Conservation (phyloP, 2,888 invertebrate genomes). For the Lysandra coridon region DNA sequence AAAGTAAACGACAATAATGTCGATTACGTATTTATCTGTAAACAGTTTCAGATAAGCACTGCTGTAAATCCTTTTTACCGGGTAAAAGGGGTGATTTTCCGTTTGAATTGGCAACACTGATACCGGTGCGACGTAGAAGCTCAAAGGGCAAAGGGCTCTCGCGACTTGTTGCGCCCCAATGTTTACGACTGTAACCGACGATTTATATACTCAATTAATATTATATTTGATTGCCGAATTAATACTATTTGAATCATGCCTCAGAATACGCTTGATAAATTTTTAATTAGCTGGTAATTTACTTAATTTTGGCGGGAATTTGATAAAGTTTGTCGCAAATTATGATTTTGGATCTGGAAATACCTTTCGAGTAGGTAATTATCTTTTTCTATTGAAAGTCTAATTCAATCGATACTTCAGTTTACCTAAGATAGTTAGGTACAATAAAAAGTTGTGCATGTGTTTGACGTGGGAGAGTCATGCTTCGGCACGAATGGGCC, state of each 20-base stretch:
- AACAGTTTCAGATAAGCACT: not conserved
- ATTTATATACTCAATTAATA: not conserved
- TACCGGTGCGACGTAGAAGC: slow-evolving; percentile 5
- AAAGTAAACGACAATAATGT: not conserved
- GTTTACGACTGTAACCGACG: slow-evolving; percentile 51
- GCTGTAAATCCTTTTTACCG: not conserved
- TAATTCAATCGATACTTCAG: too few species aligned
- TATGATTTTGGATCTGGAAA: too few species aligned
- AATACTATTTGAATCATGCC: not conserved
- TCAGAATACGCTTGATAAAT: not conserved
- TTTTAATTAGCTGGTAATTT: not conserved
- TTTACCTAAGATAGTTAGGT: not conserved
- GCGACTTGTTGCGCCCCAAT: slow-evolving; percentile 68
- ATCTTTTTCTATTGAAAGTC: too few species aligned
- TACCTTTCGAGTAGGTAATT: too few species aligned
- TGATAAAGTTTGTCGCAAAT: not conserved
- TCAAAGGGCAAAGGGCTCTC: slow-evolving; percentile 41
- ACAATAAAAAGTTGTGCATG: not conserved
- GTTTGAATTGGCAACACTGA: slow-evolving; percentile 12
- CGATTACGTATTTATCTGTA: not conserved
- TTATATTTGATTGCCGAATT: not conserved
- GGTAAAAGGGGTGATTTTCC: slow-evolving; percentile 9
- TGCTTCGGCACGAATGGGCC: too few species aligned
- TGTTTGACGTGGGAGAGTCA: too few species aligned
- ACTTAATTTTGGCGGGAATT: not conserved